Percentiles rank a stretch among this genome's conserved stretches.
Conservation (phyloP, 2,113 vertebrate genomes). For the Procavia capensis region DNA sequence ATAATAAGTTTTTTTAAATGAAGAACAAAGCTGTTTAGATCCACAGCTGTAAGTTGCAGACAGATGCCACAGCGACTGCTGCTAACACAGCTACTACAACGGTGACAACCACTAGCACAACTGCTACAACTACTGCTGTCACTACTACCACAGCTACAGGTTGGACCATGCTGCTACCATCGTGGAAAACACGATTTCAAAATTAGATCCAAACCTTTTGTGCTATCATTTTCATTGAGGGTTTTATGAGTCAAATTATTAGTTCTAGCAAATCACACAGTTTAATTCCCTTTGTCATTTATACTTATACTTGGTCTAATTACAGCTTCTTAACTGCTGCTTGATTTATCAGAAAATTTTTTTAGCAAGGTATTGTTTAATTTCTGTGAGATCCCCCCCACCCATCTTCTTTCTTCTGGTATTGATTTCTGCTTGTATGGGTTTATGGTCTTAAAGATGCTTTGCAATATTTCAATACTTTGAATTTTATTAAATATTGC, state of each 20-base stretch:
- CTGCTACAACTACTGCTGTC: too few relatives aligned
- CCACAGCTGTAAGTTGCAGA: background rate
- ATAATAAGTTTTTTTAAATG: background rate
- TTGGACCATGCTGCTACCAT: background rate
- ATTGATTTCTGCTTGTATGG: too few relatives aligned
- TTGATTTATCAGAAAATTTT: too few relatives aligned
- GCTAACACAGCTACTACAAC: background rate
- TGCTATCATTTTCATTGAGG: background rate
- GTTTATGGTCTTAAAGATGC: too few relatives aligned
- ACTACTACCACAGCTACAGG: background rate
- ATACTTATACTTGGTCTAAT: background rate
- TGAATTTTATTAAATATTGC: too few relatives aligned
- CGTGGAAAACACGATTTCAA: background rate
- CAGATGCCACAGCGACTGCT: background rate
- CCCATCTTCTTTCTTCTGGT: too few relatives aligned
- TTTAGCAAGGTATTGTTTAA: too few relatives aligned
- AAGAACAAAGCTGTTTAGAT: background rate
- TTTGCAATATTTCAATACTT: too few relatives aligned
- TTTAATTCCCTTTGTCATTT: slow-evolving; percentile 9
- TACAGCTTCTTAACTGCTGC: background rate
- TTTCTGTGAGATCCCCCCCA: too few relatives aligned
- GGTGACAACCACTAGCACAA: too few relatives aligned
- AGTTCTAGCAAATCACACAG: background rate
- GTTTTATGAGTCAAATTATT: slow-evolving; percentile 5
- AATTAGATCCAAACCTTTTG: slow-evolving; percentile 17